These are phyloP conservation scores for Andrena dorsata DNA, from an alignment of 2,888 invertebrate genomes.

Conservation along the genomic window DNA sequence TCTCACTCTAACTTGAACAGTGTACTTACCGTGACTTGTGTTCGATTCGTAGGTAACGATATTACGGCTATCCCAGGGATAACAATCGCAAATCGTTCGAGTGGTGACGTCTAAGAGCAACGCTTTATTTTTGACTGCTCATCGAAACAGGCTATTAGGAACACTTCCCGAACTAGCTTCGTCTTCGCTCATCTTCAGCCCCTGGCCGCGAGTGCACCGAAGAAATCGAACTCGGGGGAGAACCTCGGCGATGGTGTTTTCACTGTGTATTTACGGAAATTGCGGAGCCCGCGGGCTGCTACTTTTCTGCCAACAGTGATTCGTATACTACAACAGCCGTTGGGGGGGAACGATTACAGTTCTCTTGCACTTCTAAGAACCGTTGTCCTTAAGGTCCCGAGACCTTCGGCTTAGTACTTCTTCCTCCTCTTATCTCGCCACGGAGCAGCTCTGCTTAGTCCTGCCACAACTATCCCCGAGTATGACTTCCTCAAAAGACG, in stretches of 20 bases:
- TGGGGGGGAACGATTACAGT: conserved; percentile 79
- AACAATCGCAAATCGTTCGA: neutral
- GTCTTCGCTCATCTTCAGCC: conserved; percentile 41
- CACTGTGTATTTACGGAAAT: conserved; percentile 84
- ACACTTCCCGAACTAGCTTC: conserved; percentile 37
- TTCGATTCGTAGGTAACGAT: neutral
- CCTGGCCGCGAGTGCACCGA: conserved; percentile 30
- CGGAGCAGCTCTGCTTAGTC: conserved; percentile 2
- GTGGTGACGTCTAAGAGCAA: neutral
- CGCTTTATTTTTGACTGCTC: conserved; percentile 7
- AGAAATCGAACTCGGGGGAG: conserved; percentile 34
- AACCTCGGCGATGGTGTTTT: conserved; percentile 73
- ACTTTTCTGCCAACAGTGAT: conserved; percentile 81
- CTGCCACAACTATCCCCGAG: conserved; percentile 40
- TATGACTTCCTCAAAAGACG: conserved; percentile 63
- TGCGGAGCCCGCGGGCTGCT: conserved; percentile 80
- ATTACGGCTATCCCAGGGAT: conserved; percentile 44
- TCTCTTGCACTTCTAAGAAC: conserved; percentile 77
- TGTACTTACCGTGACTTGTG: neutral
- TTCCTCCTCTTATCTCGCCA: conserved; percentile 58
- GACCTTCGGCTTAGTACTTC: conserved; percentile 64
- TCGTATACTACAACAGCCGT: conserved; percentile 77
- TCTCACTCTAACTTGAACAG: conserved; percentile 8
- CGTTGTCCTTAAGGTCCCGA: conserved; percentile 76
- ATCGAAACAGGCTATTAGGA: conserved; percentile 32